A percentile compares a stretch with the other conserved stretches of the same genome.
Evolutionary conservation across 2,113 vertebrate genomes (phyloP).

Genomic region (Climacteris rufus): DNA sequence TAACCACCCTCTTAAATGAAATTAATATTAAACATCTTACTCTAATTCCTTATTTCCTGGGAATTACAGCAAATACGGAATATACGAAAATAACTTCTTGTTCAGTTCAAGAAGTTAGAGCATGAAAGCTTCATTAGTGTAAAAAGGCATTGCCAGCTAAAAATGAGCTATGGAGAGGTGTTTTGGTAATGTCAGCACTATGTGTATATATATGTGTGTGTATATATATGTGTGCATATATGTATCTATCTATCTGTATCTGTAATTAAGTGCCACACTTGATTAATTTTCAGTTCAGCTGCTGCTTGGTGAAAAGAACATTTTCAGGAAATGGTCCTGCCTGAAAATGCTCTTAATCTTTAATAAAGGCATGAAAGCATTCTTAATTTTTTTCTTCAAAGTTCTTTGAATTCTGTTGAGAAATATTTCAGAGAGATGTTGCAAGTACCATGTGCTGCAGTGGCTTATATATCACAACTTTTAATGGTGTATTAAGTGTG

Average conservation of each 20-base stretch:
- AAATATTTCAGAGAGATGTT: neutral
- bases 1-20: conserved; percentile 21
- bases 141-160: neutral
- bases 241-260: neutral
- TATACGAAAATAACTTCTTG: neutral
- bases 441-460: neutral
- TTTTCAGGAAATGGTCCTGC: neutral
- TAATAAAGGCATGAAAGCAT: neutral
- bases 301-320: neutral
- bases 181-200: neutral
- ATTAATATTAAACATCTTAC: conserved; percentile 20
- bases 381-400: neutral
- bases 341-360: neutral
- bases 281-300: neutral
- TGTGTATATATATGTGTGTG: neutral
- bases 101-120: neutral
- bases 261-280: neutral
- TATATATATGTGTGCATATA: rapidly evolving
- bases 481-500: neutral
- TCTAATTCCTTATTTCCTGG: conserved; percentile 26
- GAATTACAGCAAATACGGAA: neutral
- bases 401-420: neutral
- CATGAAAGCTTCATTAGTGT: neutral
- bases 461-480: neutral
- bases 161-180: neutral